A percentile compares a stretch with the other conserved stretches of the same genome.
Conservation (phyloP, 2,113 vertebrate genomes). For the Brachypodius melanocephalos region DNA sequence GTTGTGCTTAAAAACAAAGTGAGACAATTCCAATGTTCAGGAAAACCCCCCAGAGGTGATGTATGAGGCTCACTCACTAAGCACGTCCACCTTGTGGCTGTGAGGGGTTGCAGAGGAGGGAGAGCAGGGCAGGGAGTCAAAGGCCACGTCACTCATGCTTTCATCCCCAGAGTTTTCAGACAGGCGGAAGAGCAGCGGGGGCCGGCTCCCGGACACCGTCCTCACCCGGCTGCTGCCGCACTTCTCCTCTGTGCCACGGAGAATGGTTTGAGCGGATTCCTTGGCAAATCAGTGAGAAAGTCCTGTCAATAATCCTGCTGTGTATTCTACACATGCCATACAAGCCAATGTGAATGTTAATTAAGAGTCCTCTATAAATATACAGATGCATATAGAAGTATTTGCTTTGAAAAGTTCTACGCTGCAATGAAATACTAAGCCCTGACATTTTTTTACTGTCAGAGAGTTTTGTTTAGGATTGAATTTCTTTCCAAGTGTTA, state of each 20-base stretch:
- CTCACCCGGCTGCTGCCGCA: conserved; percentile 89
- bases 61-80: conserved; percentile 63
- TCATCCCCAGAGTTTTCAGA: conserved; percentile 92
- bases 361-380: not conserved
- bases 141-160: conserved; percentile 80
- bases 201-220: conserved; percentile 82
- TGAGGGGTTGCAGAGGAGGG: conserved; percentile 79
- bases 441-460: not conserved
- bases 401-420: not conserved
- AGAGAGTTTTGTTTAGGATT: not conserved
- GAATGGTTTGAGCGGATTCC: conserved; percentile 89
- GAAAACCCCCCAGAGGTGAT: not conserved
- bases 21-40: not conserved
- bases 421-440: not conserved
- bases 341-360: not conserved
- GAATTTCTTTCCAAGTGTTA: not conserved
- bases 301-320: not conserved
- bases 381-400: accelerated
- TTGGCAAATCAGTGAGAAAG: conserved; percentile 51
- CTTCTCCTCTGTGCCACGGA: conserved; percentile 89
- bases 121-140: conserved; percentile 89
- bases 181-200: conserved; percentile 81
- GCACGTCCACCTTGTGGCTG: conserved; percentile 70
- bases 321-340: not conserved
- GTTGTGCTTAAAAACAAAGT: not conserved